A percentile compares a stretch with the other conserved stretches of the same genome.
phyloP scores from a whole-genome alignment of 2,888 invertebrate species.

The Drosophila prostipennis region DNA sequence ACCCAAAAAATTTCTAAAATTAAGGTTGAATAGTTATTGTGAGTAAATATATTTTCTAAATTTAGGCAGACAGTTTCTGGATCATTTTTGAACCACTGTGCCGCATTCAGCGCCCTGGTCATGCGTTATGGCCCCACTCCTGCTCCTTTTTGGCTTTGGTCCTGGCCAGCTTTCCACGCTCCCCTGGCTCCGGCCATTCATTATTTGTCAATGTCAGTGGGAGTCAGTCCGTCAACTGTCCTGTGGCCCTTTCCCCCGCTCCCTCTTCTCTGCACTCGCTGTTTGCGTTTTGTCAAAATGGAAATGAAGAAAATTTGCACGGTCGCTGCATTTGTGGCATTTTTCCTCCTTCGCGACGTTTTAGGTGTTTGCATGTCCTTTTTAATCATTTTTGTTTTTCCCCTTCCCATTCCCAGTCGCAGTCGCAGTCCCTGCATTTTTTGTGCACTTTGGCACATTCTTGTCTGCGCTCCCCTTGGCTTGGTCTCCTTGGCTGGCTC shows the following conservation, averaged over 20 bases:
- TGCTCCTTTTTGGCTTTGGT: conserved; percentile 20
- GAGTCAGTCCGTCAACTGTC: conserved; percentile 79
- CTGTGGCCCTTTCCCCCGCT: neutral
- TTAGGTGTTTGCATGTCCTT: conserved; percentile 81
- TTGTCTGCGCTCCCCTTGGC: conserved; percentile 23
- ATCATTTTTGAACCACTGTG: no score
- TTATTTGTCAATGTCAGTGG: conserved; percentile 83
- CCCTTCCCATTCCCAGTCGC: neutral
- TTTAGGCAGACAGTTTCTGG: no score
- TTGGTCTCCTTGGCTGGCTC: conserved; percentile 20
- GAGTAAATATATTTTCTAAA: no score
- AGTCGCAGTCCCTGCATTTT: conserved; percentile 60
- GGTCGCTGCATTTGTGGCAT: conserved; percentile 81
- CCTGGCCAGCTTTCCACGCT: conserved; percentile 11
- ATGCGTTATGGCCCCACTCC: conserved; percentile 29
- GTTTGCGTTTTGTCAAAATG: conserved; percentile 82
- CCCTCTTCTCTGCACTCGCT: conserved; percentile 32
- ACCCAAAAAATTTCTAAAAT: no score
- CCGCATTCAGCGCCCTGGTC: neutral
- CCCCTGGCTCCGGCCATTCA: conserved; percentile 64
- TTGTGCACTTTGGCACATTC: conserved; percentile 76
- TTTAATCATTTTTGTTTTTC: conserved; percentile 67
- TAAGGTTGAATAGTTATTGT: no score
- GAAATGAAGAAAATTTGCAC: conserved; percentile 82
- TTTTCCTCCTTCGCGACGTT: conserved; percentile 74